phyloP scores from a whole-genome alignment of 1,140 invertebrate species.

The Phenacoccus solenopsis region DNA sequence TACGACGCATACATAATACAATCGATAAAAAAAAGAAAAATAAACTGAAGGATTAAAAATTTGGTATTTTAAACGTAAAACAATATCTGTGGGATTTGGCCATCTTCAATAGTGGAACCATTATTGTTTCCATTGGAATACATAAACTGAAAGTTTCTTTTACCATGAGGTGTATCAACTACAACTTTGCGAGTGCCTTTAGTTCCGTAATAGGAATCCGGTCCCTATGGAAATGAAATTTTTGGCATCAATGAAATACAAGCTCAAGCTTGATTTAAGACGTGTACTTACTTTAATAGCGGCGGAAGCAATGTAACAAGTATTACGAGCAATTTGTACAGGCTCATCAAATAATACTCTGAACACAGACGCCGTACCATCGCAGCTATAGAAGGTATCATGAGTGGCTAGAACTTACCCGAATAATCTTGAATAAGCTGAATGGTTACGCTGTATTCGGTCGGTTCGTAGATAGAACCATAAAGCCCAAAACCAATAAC shows the following conservation, averaged over 20 bases:
- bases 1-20: too few species aligned
- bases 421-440: conserved; percentile 65
- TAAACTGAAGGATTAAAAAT: too few species aligned
- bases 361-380: conserved; percentile 70
- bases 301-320: conserved; percentile 69
- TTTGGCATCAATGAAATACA: neutral
- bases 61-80: conserved; percentile 48
- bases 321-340: conserved; percentile 65
- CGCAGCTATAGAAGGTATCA: conserved; percentile 62
- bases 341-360: conserved; percentile 82
- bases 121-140: conserved; percentile 81
- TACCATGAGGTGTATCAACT: conserved; percentile 58
- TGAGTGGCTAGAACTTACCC: conserved; percentile 61
- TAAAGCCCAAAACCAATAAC: conserved; percentile 80
- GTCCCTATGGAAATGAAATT: conserved; percentile 47
- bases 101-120: conserved; percentile 79
- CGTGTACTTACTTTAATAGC: conserved; percentile 53
- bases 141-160: conserved; percentile 72
- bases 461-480: conserved; percentile 69
- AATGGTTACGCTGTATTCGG: conserved; percentile 67
- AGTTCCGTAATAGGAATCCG: conserved; percentile 77
- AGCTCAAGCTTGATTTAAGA: neutral
- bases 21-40: too few species aligned
- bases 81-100: conserved; percentile 81
- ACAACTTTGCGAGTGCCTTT: conserved; percentile 64